Evolutionary conservation across 2,797 vertebrate genomes (phyloP).

Genomic region (Novumbra hubbsi): DNA sequence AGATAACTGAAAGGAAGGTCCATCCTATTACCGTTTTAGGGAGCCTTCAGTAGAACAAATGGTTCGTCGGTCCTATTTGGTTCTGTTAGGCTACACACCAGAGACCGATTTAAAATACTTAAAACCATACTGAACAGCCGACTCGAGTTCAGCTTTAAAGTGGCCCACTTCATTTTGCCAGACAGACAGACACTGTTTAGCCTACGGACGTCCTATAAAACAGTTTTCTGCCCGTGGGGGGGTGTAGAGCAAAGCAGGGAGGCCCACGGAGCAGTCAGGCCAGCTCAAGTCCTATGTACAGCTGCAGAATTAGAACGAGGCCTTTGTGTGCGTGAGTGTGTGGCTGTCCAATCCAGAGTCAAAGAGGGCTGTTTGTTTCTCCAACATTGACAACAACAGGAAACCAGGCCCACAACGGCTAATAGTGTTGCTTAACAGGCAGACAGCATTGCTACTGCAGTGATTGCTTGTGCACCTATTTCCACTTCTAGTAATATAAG

Average conservation of each 20-base stretch:
- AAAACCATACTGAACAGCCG: not conserved
- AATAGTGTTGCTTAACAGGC: not conserved
- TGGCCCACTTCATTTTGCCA: conserved; percentile 31
- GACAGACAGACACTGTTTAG: conserved; percentile 17
- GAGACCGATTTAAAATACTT: not conserved
- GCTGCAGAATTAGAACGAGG: not conserved
- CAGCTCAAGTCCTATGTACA: not conserved
- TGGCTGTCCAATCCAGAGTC: not conserved
- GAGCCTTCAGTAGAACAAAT: too few relatives aligned
- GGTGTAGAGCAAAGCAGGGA: not conserved
- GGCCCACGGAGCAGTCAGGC: not conserved
- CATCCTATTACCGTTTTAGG: too few relatives aligned
- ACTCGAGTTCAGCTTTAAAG: not conserved
- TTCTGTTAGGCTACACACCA: not conserved
- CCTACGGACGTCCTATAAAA: not conserved
- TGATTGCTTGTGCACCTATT: not conserved
- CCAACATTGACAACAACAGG: conserved; percentile 1
- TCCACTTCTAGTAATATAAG: not conserved
- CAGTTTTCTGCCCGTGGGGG: not conserved
- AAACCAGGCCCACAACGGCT: not conserved
- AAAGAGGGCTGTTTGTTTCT: not conserved
- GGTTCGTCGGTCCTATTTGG: not conserved
- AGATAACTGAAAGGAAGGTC: not conserved
- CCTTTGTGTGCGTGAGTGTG: not conserved
- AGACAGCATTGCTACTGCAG: not conserved